These are phyloP conservation scores for Neotoma lepida DNA, from an alignment of 2,113 vertebrate genomes.

Conservation along the genomic window DNA sequence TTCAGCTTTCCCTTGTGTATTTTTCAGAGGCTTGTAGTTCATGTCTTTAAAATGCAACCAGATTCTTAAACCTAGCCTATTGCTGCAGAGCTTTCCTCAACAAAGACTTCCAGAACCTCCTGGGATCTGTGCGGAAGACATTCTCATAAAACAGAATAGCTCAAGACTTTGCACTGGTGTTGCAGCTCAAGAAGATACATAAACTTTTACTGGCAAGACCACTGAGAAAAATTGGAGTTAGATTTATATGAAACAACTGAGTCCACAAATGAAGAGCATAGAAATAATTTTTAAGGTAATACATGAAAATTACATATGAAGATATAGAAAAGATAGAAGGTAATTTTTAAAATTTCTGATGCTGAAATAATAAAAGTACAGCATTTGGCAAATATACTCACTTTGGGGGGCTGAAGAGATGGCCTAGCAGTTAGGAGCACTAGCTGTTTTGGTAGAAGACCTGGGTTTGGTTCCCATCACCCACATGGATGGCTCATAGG, in stretches of 20 bases:
- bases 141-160: conserved; percentile 55
- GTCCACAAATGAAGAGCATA: not conserved
- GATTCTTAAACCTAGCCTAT: conserved; percentile 61
- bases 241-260: not conserved
- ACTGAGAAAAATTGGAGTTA: not conserved
- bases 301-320: conserved; percentile 36
- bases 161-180: conserved; percentile 12
- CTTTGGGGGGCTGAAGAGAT: not conserved
- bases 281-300: conserved; percentile 24
- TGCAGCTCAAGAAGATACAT: not conserved
- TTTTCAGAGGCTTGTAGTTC: conserved; percentile 60
- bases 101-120: conserved; percentile 28
- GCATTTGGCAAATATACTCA: not conserved
- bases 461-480: not conserved
- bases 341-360: not conserved
- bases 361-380: conserved; percentile 10
- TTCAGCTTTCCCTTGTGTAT: conserved; percentile 57
- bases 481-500: not conserved
- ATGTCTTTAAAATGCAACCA: conserved; percentile 69
- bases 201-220: conserved; percentile 9
- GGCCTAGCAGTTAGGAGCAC: not conserved
- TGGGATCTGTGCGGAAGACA: conserved; percentile 24
- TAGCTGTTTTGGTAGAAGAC: not conserved
- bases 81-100: conserved; percentile 50
- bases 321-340: conserved; percentile 11